Evolutionary conservation across 2,797 vertebrate species (phyloP).

Genomic region (Karalla daura): DNA sequence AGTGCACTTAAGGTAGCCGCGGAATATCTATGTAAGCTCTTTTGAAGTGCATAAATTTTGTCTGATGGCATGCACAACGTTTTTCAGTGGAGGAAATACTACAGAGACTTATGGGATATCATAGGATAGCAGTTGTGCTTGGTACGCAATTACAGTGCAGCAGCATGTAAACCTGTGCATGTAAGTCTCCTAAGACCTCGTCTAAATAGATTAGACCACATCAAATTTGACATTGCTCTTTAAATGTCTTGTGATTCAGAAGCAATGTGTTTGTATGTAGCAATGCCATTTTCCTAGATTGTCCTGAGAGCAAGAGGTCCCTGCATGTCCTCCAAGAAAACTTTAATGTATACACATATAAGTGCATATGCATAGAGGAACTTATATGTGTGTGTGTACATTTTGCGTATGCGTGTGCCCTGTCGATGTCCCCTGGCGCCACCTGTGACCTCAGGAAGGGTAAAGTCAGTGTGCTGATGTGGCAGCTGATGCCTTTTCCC

Average conservation of each 20-base stretch:
- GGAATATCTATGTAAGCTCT: slow-evolving; percentile 65
- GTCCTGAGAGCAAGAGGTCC: not conserved
- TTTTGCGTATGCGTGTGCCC: slow-evolving; percentile 15
- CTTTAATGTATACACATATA: slow-evolving; percentile 5
- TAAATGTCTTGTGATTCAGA: slow-evolving; percentile 5
- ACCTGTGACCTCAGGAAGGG: slow-evolving; percentile 61
- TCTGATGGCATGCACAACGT: slow-evolving; percentile 47
- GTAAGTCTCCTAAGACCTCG: not conserved
- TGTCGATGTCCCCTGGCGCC: slow-evolving; percentile 34
- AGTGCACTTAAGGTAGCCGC: slow-evolving; percentile 59
- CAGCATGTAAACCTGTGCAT: not conserved
- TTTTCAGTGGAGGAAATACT: slow-evolving; percentile 41
- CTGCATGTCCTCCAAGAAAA: not conserved
- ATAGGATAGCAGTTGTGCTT: slow-evolving; percentile 30
- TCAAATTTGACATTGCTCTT: slow-evolving; percentile 15
- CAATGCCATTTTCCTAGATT: not conserved
- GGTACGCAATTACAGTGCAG: slow-evolving; percentile 9
- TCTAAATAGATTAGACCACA: slow-evolving; percentile 14
- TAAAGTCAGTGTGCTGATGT: slow-evolving; percentile 61
- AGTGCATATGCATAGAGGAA: slow-evolving; percentile 11
- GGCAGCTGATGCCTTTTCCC: slow-evolving; percentile 54
- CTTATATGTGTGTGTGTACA: slow-evolving; percentile 6
- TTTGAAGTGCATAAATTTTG: slow-evolving; percentile 61
- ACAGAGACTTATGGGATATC: slow-evolving; percentile 47
- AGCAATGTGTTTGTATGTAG: too few relatives aligned